Evolutionary conservation across 2,888 invertebrate genomes (phyloP), one percentile per base, ranked within the genome.

Genomic region (Sinelater perroti): DNA sequence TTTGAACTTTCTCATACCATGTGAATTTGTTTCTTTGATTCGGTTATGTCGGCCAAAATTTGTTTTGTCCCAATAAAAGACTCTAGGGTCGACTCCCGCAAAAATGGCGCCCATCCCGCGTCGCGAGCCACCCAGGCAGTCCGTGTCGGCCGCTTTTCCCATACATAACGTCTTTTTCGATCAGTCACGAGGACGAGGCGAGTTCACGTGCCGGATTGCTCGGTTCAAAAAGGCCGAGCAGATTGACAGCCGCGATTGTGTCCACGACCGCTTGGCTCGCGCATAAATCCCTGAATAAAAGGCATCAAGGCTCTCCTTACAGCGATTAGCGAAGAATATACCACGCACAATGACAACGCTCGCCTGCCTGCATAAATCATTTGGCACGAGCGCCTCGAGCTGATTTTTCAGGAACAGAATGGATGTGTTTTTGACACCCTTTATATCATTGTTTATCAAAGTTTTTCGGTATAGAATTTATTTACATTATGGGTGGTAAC

Each of bases 191-290:
- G 66, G 66, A 67, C 62, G 65, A 68, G 67, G 68, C 67, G 66
- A 55, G 66, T 67, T 72, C 70, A 72, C 71, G 71, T 71, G 72
- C 71, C 69, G 65, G 68, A 68, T 70, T 67, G 69, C 66, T 61
- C 61, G 68, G 71, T 69, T 71, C 69, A 67, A 65, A 58, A 66
- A 67, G 63, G 64, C 68, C 65, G 67, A 67, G 51, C 17, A 67
- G 72, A 72, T 72, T 71, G 70, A 72, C 71, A 70, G 66, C 60
- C 45, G 51, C 68, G 72, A 72, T 72, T 72, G 62, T 70, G 70
- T 72, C 68, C 67, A 65, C 69, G 70, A 68, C 63, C 69, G 65
- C 62, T 70, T 69, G 64, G 66, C 67, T 66, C 65, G 65, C 54
- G 49, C 47, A 60, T 51, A 52, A 60, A 56, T 53, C 55, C 31